phyloP scores from a whole-genome alignment of 2,888 invertebrate genomes.

The Cantharis nigra region DNA sequence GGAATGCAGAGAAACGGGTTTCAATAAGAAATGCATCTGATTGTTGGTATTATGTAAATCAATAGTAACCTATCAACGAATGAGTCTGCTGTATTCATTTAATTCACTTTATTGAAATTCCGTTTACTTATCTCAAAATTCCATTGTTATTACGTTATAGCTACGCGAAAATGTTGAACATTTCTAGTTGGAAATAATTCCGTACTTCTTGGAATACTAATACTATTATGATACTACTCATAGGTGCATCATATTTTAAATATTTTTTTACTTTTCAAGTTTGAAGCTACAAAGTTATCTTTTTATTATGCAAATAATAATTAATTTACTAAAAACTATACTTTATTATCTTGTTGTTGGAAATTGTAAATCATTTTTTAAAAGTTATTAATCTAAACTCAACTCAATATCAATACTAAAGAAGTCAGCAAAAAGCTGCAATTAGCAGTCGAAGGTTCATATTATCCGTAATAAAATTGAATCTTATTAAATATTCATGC shows the following conservation, averaged over 20 bases:
- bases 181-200: neutral
- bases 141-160: neutral
- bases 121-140: neutral
- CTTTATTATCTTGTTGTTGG: neutral
- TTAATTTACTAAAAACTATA: neutral
- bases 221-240: neutral
- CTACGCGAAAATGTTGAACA: neutral
- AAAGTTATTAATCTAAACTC: neutral
- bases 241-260: too few relatives aligned
- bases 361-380: neutral
- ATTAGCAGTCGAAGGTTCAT: neutral
- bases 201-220: neutral
- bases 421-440: neutral
- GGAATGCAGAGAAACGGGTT: slow-evolving; percentile 44
- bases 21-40: slow-evolving; percentile 44
- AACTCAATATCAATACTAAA: neutral
- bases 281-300: neutral
- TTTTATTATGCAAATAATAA: neutral
- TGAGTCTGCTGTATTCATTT: slow-evolving; percentile 25
- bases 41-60: slow-evolving; percentile 45
- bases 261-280: neutral
- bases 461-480: too few relatives aligned
- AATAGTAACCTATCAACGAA: slow-evolving; percentile 20
- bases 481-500: too few relatives aligned
- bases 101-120: slow-evolving; percentile 25